These are phyloP conservation scores for Pseudois nayaur DNA, from an alignment of 2,113 vertebrate species.

Conservation along the genomic window DNA sequence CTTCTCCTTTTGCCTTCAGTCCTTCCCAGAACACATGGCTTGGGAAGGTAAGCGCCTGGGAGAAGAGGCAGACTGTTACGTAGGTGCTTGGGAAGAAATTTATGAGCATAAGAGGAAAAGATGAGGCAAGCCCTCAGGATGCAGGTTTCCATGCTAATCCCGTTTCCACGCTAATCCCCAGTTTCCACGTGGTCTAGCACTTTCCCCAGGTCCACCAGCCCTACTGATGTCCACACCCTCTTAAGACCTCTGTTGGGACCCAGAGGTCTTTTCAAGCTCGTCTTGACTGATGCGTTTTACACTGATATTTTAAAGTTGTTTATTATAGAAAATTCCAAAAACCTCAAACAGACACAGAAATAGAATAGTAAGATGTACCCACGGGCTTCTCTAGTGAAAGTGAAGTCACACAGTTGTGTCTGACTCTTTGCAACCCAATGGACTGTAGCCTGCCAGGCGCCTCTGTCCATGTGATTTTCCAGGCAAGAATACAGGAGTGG, in stretches of 20 bases:
- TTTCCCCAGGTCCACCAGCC: background rate
- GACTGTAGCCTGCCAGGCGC: too few species aligned
- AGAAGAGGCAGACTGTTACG: background rate
- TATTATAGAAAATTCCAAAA: background rate
- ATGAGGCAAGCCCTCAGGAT: background rate
- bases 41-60: background rate
- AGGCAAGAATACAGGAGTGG: too few species aligned
- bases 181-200: background rate
- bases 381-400: background rate
- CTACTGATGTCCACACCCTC: background rate
- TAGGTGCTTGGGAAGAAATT: background rate
- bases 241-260: background rate
- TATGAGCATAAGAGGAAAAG: background rate
- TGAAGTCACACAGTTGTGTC: too few species aligned
- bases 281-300: background rate
- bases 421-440: too few species aligned
- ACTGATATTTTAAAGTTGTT: background rate
- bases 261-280: background rate
- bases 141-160: background rate
- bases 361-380: background rate
- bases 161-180: background rate
- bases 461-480: too few species aligned
- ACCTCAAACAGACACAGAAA: background rate
- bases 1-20: background rate
- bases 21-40: background rate